These are phyloP conservation scores for Spea multiplicata DNA, from an alignment of 2,113 vertebrate genomes.

Conservation along the genomic window DNA sequence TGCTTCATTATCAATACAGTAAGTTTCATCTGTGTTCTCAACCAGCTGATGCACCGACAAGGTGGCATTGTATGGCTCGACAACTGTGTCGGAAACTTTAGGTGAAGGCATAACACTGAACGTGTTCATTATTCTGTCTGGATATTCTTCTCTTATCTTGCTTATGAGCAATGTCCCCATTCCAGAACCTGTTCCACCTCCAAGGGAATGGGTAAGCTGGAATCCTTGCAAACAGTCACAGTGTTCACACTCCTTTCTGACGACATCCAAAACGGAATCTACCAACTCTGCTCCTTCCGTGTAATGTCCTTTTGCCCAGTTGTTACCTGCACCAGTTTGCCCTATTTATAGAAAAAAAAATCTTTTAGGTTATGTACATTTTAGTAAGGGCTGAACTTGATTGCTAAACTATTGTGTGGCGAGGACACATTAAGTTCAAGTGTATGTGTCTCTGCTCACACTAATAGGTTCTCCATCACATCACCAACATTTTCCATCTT, in stretches of 20 bases:
- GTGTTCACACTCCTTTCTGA: slow-evolving; percentile 87
- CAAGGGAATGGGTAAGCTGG: slow-evolving; percentile 84
- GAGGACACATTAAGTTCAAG: too few species aligned
- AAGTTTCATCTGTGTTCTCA: slow-evolving; percentile 93
- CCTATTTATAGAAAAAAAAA: slow-evolving; percentile 61
- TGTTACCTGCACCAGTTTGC: slow-evolving; percentile 92
- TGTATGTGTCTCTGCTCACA: too few species aligned
- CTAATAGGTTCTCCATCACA: too few species aligned
- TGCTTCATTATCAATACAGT: slow-evolving; percentile 94
- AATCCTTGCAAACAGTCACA: slow-evolving; percentile 90
- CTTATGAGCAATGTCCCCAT: slow-evolving; percentile 94
- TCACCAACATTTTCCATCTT: too few species aligned
- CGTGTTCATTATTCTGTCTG: slow-evolving; percentile 93
- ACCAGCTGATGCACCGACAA: slow-evolving; percentile 90
- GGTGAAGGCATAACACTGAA: slow-evolving; percentile 95
- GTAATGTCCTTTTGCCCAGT: slow-evolving; percentile 95
- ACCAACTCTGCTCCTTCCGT: slow-evolving; percentile 92
- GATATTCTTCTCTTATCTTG: slow-evolving; percentile 91
- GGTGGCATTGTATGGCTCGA: slow-evolving; percentile 93
- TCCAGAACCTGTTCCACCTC: slow-evolving; percentile 84
- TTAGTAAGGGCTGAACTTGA: too few species aligned
- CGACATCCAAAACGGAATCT: slow-evolving; percentile 83
- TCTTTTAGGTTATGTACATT: too few species aligned
- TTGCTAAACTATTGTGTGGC: too few species aligned
- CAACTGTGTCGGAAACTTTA: slow-evolving; percentile 94